A percentile compares a stretch with the other conserved stretches of the same genome.
These are phyloP conservation scores for Pseudeuparius sepicola DNA, from an alignment of 2,888 invertebrate species.

Conservation along the genomic window DNA sequence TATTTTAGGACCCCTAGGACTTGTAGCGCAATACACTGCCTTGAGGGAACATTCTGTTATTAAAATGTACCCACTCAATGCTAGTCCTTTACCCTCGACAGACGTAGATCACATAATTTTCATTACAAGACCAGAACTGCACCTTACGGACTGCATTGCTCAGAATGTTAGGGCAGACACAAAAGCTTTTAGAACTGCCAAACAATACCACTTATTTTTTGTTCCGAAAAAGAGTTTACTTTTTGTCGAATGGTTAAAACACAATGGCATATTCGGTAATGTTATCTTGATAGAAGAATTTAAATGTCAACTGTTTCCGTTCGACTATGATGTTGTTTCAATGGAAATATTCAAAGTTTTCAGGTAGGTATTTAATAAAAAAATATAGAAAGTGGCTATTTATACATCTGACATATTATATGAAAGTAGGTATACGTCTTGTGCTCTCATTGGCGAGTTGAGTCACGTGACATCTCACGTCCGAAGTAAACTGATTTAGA, in stretches of 20 bases:
- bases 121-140: slow-evolving; percentile 70
- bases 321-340: slow-evolving; percentile 87
- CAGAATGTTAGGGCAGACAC: slow-evolving; percentile 54
- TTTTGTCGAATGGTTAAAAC: slow-evolving; percentile 77
- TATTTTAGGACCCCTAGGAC: slow-evolving; percentile 58
- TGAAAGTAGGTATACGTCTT: too few species aligned
- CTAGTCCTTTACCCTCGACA: slow-evolving; percentile 56
- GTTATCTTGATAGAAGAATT: slow-evolving; percentile 75
- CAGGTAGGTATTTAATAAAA: too few species aligned
- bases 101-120: slow-evolving; percentile 81
- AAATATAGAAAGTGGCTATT: too few species aligned
- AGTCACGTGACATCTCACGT: too few species aligned
- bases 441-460: too few species aligned
- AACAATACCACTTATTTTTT: slow-evolving; percentile 80
- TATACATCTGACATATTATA: too few species aligned
- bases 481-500: too few species aligned
- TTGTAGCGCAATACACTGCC: slow-evolving; percentile 71
- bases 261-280: slow-evolving; percentile 69
- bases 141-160: slow-evolving; percentile 68
- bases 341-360: slow-evolving; percentile 79
- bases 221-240: slow-evolving; percentile 79
- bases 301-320: slow-evolving; percentile 78
- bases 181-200: slow-evolving; percentile 35
- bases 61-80: slow-evolving; percentile 69
- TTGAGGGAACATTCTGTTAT: slow-evolving; percentile 74